These are phyloP conservation scores for Scarus forsteni DNA, from an alignment of 2,797 vertebrate genomes.

Conservation along the genomic window DNA sequence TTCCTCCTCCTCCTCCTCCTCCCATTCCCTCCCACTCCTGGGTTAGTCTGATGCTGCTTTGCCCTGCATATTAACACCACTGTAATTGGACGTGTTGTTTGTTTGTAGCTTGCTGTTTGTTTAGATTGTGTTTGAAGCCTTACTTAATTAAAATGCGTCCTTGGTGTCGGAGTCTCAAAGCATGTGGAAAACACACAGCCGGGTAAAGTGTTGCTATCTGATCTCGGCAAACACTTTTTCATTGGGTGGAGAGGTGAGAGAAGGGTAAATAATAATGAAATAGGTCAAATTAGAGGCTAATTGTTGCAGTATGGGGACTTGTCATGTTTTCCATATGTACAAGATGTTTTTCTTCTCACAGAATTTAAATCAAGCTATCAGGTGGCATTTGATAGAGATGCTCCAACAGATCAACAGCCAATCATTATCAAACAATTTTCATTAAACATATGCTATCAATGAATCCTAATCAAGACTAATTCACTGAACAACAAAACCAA, in stretches of 20 bases:
- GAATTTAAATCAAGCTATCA: background rate
- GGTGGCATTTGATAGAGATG: background rate
- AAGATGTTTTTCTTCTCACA: background rate
- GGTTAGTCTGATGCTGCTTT: constrained; percentile 55
- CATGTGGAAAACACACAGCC: constrained; percentile 30
- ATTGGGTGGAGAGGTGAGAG: constrained; percentile 8
- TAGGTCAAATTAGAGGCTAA: constrained; percentile 13
- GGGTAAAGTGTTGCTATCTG: constrained; percentile 24
- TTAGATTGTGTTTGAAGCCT: constrained; percentile 75
- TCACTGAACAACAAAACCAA: no score
- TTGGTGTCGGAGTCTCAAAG: constrained; percentile 60
- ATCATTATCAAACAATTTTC: no score
- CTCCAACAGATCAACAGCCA: no score
- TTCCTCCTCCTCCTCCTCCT: constrained; percentile 26
- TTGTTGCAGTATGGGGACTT: background rate
- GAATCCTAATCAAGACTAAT: no score
- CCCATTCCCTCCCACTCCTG: constrained; percentile 39
- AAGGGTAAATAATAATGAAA: constrained; percentile 13
- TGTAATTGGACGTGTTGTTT: constrained; percentile 77
- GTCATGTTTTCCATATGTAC: constrained; percentile 1
- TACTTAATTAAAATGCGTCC: constrained; percentile 70
- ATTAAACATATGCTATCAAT: no score
- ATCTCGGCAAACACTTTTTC: constrained; percentile 10
- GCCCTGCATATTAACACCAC: constrained; percentile 71
- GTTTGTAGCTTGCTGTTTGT: constrained; percentile 74